Percentiles rank a stretch among this genome's conserved stretches.
phyloP scores from a whole-genome alignment of 1,140 invertebrate genomes.

The Neodiprion fabricii region DNA sequence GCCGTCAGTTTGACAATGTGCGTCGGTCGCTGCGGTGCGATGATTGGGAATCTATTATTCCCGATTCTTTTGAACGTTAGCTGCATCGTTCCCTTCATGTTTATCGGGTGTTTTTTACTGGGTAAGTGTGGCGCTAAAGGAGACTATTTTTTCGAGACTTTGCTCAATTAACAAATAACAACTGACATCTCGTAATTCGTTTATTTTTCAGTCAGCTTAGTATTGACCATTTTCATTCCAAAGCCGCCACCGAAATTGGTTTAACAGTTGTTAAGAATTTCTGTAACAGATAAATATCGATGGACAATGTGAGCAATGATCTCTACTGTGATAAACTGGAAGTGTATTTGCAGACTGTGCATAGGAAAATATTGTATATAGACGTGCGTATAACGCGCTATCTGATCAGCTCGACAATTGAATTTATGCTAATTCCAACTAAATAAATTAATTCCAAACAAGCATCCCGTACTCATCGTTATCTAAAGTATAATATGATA shows the following conservation, averaged over 20 bases:
- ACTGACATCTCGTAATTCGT: neutral
- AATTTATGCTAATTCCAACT: too few species aligned
- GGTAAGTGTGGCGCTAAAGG: conserved; percentile 46
- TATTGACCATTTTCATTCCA: conserved; percentile 42
- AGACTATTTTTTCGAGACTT: too few species aligned
- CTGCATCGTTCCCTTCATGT: conserved; percentile 55
- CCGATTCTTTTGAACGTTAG: conserved; percentile 57
- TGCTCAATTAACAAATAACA: too few species aligned
- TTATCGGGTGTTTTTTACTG: conserved; percentile 47
- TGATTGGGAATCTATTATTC: conserved; percentile 60
- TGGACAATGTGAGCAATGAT: neutral
- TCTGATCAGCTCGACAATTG: too few species aligned
- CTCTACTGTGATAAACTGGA: too few species aligned
- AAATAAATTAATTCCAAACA: too few species aligned
- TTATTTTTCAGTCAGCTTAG: conserved; percentile 40
- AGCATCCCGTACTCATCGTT: too few species aligned
- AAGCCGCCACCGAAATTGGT: conserved; percentile 18
- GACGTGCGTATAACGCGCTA: too few species aligned
- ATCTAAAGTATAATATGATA: too few species aligned
- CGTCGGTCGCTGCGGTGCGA: conserved; percentile 58
- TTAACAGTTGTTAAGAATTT: neutral
- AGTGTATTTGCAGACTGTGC: too few species aligned
- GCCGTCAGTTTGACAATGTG: conserved; percentile 62
- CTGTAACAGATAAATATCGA: neutral
- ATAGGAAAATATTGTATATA: too few species aligned